Evolutionary conservation across 1,140 invertebrate species (phyloP), one percentile per base, ranked within the genome.

Genomic region (Bombus balteatus): DNA sequence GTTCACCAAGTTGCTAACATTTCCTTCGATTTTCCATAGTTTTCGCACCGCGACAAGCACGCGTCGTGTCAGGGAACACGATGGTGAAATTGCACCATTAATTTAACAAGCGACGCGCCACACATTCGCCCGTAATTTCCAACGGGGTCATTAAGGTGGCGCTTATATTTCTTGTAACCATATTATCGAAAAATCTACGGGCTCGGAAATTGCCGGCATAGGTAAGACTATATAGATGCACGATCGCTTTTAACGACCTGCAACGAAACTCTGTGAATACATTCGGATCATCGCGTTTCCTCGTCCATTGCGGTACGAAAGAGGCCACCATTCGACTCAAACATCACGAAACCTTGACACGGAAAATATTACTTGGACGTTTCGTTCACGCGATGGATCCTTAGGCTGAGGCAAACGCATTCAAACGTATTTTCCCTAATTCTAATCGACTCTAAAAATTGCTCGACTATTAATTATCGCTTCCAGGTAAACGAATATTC

Each of bases 61-160:
- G 76, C 71, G 34, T 65, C 80, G 81, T 68, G 84, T 83, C 37
- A 77, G 62, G 62, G 13, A 70, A 68, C 68, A 82, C 78, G 71
- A 59, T 57, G 72, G 53, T 62, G 80, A 91, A 91, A 91, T 91
- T 91, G 83, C 83, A 15, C 83, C 87, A 91, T 91, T 91, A 91
- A 91, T 91, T 91, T 91, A 89, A 86, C 87, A 53, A 83, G 76
- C 79, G 68, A 89, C 81, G 43, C 59, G 84, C 74, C 79, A 75
- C 84, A 78, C 85, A 82, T 85, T 89, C 78, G 79, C 39, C 85
- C 53, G 78, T 88, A 91, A 91, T 90, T 91, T 90, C 70, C 81
- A 79, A 41, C 32, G 8, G 53, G 57, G 78, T 43, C 79, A 83
- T 88, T 88, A 88, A 66, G 71, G 85, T 18, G 81, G 1, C 43